A percentile compares a stretch with the other conserved stretches of the same genome.
These are phyloP conservation scores for Pimpla rufipes DNA, from an alignment of 2,888 invertebrate species.

Conservation along the genomic window DNA sequence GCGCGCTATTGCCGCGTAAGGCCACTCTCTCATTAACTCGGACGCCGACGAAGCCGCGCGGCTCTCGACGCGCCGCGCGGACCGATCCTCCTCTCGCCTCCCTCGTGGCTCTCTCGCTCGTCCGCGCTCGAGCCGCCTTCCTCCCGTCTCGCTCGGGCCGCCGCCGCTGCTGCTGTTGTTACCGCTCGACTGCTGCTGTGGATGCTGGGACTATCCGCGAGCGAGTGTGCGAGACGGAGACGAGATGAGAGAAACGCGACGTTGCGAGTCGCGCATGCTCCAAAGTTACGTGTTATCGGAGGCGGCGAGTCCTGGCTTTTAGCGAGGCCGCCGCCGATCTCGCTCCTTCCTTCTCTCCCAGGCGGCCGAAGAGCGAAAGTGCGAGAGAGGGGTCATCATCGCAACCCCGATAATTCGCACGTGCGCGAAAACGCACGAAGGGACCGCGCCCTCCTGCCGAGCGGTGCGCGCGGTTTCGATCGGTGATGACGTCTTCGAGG, in stretches of 20 bases:
- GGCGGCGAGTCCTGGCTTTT: constrained; percentile 69
- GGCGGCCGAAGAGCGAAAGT: constrained; percentile 28
- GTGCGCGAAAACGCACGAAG: constrained; percentile 61
- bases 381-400: constrained; percentile 66
- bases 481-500: constrained; percentile 53
- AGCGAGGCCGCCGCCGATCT: constrained; percentile 53
- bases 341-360: constrained; percentile 40
- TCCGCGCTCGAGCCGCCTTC: constrained; percentile 76
- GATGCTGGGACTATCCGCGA: constrained; percentile 50
- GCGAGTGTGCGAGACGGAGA: background rate
- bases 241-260: constrained; percentile 26
- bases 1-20: constrained; percentile 84
- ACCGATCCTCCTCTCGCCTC: constrained; percentile 74
- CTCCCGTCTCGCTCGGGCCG: constrained; percentile 44
- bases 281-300: constrained; percentile 73
- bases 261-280: constrained; percentile 69
- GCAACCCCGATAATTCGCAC: constrained; percentile 72
- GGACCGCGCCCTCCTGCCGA: constrained; percentile 65
- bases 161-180: constrained; percentile 36
- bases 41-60: constrained; percentile 88
- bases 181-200: constrained; percentile 32
- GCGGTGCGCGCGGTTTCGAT: constrained; percentile 47
- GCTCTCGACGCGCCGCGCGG: constrained; percentile 87
- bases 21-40: constrained; percentile 85
- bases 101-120: constrained; percentile 62